Percentiles rank a stretch among this genome's conserved stretches.
These are phyloP conservation scores for Wasmannia auropunctata DNA, from an alignment of 1,140 invertebrate genomes.

Conservation along the genomic window DNA sequence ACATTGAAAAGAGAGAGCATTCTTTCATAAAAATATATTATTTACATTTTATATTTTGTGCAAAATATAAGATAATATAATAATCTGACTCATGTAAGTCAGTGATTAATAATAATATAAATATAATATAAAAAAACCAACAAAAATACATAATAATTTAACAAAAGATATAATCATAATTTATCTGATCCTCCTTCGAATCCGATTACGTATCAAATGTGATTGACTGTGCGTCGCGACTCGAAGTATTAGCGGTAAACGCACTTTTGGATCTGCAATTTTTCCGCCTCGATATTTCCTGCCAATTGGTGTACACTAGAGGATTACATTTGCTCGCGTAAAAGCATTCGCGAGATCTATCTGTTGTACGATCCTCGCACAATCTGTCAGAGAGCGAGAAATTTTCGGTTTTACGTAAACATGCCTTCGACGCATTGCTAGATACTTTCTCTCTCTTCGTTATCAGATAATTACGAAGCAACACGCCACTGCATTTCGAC, in stretches of 20 bases:
- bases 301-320: constrained; percentile 59
- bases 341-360: constrained; percentile 20
- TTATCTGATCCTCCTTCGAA: background rate
- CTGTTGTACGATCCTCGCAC: no score
- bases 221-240: constrained; percentile 23
- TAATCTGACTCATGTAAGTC: background rate
- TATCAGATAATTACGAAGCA: constrained; percentile 59
- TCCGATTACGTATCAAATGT: background rate
- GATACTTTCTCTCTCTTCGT: constrained; percentile 24
- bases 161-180: background rate
- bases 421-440: background rate
- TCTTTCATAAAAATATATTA: background rate
- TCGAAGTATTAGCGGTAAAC: background rate
- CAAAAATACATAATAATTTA: constrained; percentile 8
- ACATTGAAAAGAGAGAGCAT: background rate
- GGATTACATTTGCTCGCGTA: constrained; percentile 15
- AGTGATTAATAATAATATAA: background rate
- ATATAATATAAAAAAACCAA: constrained; percentile 1
- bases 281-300: constrained; percentile 55
- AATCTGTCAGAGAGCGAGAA: background rate
- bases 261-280: constrained; percentile 27
- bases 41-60: background rate
- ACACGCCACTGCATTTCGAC: constrained; percentile 10
- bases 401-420: constrained; percentile 30
- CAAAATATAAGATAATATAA: constrained; percentile 12